Conservation (phyloP, 2,797 vertebrate genomes). For the Syngnathus acus region DNA sequence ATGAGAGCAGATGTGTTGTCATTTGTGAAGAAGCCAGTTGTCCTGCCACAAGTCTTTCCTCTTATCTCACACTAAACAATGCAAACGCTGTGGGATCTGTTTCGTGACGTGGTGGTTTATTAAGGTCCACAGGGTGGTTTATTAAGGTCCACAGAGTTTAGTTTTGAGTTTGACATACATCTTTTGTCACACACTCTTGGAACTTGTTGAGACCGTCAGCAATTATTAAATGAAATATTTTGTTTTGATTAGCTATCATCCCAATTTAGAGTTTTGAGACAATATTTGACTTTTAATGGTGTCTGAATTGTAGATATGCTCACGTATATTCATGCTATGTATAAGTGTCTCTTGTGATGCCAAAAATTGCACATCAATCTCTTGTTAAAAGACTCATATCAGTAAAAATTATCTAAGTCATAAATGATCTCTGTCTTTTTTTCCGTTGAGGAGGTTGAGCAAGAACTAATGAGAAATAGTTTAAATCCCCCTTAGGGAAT, state of each 20-base stretch:
- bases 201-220: too few species aligned
- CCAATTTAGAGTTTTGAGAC: not conserved
- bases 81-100: too few species aligned
- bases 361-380: not conserved
- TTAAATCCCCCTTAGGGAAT: constrained; percentile 40
- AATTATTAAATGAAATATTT: not conserved
- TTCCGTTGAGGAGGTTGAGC: not conserved
- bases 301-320: not conserved
- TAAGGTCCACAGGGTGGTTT: too few species aligned
- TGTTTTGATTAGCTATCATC: too few species aligned
- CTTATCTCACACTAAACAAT: too few species aligned
- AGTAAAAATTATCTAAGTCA: not conserved
- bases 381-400: not conserved
- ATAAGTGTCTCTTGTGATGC: not conserved
- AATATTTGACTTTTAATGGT: not conserved
- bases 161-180: too few species aligned
- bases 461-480: constrained; percentile 44
- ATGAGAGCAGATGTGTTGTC: too few species aligned
- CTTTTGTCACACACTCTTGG: too few species aligned
- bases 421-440: not conserved
- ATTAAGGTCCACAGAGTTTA: too few species aligned
- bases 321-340: not conserved
- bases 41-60: too few species aligned
- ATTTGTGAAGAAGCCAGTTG: too few species aligned
- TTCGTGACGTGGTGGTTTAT: too few species aligned